phyloP scores from a whole-genome alignment of 2,113 vertebrate species.

The Siniperca knerii region DNA sequence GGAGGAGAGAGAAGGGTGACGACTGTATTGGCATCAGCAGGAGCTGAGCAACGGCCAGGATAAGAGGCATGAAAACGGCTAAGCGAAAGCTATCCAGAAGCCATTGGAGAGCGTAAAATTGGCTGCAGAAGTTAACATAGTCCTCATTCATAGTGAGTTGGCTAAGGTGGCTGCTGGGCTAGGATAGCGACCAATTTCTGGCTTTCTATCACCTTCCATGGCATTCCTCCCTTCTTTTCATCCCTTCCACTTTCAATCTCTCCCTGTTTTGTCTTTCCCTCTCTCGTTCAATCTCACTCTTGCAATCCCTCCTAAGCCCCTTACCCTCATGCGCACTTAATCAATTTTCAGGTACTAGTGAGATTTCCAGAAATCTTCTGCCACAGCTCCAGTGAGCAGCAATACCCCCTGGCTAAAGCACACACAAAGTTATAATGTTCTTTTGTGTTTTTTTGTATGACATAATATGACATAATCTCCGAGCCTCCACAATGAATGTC shows the following conservation, averaged over 20 bases:
- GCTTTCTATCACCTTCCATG: constrained; percentile 6
- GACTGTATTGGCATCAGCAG: constrained; percentile 50
- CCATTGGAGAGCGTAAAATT: constrained; percentile 48
- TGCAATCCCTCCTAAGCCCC: neutral
- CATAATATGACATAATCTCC: neutral
- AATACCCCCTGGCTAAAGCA: neutral
- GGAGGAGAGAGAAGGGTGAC: constrained; percentile 38
- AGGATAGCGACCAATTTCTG: constrained; percentile 1
- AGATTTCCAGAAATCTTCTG: neutral
- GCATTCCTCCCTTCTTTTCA: neutral
- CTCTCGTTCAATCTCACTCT: constrained; percentile 4
- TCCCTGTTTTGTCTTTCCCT: neutral
- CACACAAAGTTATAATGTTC: neutral
- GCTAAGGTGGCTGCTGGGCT: constrained; percentile 18
- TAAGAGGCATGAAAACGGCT: constrained; percentile 41
- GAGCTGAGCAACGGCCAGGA: constrained; percentile 15
- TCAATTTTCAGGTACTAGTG: neutral
- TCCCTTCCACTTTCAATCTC: neutral
- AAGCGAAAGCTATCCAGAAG: constrained; percentile 48
- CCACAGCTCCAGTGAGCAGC: neutral
- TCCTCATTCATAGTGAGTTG: constrained; percentile 55
- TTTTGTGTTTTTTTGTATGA: neutral
- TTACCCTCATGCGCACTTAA: neutral
- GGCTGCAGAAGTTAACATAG: constrained; percentile 55
- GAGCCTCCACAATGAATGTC: neutral